A percentile compares a stretch with the other conserved stretches of the same genome.
These are phyloP conservation scores for Lutraria lutraria DNA, from an alignment of 2,888 invertebrate species.

Conservation along the genomic window DNA sequence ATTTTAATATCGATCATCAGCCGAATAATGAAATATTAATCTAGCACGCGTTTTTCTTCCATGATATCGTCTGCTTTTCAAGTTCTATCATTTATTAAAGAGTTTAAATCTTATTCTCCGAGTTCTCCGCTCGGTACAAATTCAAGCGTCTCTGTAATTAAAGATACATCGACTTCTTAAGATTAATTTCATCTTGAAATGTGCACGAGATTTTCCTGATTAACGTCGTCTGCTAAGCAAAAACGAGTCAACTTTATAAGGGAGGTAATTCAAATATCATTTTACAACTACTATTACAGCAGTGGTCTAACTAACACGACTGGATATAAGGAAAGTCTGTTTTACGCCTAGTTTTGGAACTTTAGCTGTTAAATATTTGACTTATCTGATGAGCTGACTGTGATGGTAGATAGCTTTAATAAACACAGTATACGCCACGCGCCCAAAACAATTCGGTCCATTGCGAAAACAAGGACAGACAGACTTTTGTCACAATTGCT, in stretches of 20 bases:
- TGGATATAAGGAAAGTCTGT: too few species aligned
- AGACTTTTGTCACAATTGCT: too few species aligned
- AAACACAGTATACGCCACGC: too few species aligned
- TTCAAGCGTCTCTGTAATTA: neutral
- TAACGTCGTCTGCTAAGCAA: neutral
- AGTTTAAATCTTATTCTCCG: neutral
- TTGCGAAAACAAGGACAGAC: too few species aligned
- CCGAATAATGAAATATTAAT: neutral
- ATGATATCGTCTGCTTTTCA: neutral
- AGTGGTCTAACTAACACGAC: neutral
- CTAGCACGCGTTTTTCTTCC: neutral
- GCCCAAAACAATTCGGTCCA: too few species aligned
- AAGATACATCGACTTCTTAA: neutral
- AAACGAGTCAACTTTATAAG: neutral
- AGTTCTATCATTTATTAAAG: neutral
- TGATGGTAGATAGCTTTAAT: too few species aligned
- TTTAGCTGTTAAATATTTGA: too few species aligned
- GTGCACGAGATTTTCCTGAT: neutral
- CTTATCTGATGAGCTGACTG: too few species aligned
- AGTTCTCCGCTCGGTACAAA: too few species aligned
- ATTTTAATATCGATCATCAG: conserved; percentile 4
- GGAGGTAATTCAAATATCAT: neutral
- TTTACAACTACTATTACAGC: neutral
- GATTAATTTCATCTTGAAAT: neutral
- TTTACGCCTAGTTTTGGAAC: too few species aligned